Base-by-base conservation (phyloP, 2,797 vertebrate genomes). In the Alcedo atthis region DNA sequence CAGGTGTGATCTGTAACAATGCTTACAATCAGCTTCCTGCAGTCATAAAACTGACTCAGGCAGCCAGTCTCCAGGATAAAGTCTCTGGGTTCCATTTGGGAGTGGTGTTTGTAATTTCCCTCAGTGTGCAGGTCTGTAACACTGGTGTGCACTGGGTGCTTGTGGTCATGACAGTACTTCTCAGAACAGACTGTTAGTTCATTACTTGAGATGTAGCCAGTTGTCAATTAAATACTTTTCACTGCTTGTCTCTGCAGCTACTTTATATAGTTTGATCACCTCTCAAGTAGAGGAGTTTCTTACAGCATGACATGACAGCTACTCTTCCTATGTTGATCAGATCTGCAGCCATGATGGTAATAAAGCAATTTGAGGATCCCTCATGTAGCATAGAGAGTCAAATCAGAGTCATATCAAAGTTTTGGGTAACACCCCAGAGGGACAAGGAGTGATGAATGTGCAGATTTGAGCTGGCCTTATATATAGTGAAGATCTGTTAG, bases 11-110 rank as follows among this genome's bases (percentile, higher is more conserved):
- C 66, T 73, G 80, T 81, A 28, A 43, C 74, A 81, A 4, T 26
- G 51, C 83, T 81, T 75, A n/a, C 73, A 75, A 75, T 80, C 92
- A 85, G 48, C 78, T 95, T 82, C 61, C 48, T 54, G 76, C 78
- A 46, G 51, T 85, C 75, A 80, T 85, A 90, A 90, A 90, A 87
- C 70, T 71, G 84, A 94, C 86, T 79, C 68, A 57, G 1, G 49
- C n/a, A 82, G 78, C 73, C 74, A 26, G 0, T 77, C 59, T 58
- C 32, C 46, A 54, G 63, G 75, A 67, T 53, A 32, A 92, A 90
- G 76, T 84, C 68, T 76, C 3, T 25, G 43, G 4, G 26, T 32
- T 82, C 32, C 15, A 5, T 49, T 85, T 80, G 74, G 0, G 8
- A 91, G 82, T 91, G 32, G 6, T 35, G 55, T 17, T 88, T 78